Evolutionary conservation across 2,888 invertebrate genomes (phyloP), one percentile per base, ranked within the genome.

Genomic region (Phengaris arion): DNA sequence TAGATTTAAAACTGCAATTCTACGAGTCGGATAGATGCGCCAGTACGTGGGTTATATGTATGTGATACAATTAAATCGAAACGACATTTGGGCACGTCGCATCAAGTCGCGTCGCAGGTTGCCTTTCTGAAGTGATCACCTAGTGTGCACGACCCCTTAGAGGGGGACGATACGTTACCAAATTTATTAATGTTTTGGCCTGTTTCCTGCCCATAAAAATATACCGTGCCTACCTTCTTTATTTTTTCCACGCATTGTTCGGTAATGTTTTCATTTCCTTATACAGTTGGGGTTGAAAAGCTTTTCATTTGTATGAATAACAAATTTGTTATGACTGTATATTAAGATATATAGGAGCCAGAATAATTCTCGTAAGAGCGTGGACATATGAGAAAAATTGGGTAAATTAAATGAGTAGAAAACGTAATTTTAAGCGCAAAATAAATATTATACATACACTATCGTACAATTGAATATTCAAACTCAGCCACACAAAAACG

Each of bases 231-330:
- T 70, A 70, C 70, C 70, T 70, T 35, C 54, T 72, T 72, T 52
- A 72, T 72, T 72, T 72, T 72, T 35, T 72, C 51, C 52, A 52
- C 72, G 72, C 54, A 72, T 72, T 72, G 72, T 72, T 54, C 35
- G 22, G 72, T 72, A 72, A 72, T 72, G 72, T 72, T 52, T 72
- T 72, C 54, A 72, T 72, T 72, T 72, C 72, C 72, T 72, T 72
- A 54, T 54, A 54, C 72, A 52, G 35, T 72, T 72, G 35, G 72
- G 72, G 72, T 72, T 72, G 72, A 52, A 72, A 54, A 51, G 51
- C 72, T 54, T 15, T 52, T 35, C 72, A 45, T 54, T 72, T 52
- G 35, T 72, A 54, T 52, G 72, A 72, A 72, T 72, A 52, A 72
- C 51, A 52, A 54, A 72, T 46, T 69, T 48, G 69, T 46, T 48